Conservation (phyloP, 2,113 vertebrate genomes). For the Pogonocichla stellata region DNA sequence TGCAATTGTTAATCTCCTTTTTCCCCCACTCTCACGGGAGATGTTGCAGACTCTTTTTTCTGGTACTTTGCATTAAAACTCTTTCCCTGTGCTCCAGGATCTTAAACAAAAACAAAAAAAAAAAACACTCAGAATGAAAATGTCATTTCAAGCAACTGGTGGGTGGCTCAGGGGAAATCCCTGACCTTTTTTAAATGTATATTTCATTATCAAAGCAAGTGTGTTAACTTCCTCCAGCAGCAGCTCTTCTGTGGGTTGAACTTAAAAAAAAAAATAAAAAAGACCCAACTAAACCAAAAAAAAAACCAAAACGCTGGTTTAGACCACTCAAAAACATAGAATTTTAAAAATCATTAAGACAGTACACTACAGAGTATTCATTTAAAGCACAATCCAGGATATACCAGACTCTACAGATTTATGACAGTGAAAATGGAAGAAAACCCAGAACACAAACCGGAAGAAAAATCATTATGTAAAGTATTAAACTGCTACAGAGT, state of each 20-base stretch:
- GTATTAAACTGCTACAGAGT: neutral
- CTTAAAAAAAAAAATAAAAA: neutral
- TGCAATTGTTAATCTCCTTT: slow-evolving; percentile 25
- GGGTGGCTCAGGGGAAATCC: slow-evolving; percentile 73
- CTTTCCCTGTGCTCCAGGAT: slow-evolving; percentile 56
- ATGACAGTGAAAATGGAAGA: neutral
- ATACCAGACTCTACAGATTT: neutral
- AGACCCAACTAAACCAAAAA: neutral
- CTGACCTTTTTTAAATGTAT: slow-evolving; percentile 60
- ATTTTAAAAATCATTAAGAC: neutral
- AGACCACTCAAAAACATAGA: neutral
- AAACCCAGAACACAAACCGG: neutral
- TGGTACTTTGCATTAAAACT: slow-evolving; percentile 55
- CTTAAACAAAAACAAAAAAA: slow-evolving; percentile 68
- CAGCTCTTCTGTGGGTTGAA: slow-evolving; percentile 17
- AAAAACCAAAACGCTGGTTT: neutral
- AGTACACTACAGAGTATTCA: neutral
- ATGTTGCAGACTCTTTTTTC: slow-evolving; percentile 32
- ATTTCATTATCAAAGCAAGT: slow-evolving; percentile 66
- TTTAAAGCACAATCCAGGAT: neutral
- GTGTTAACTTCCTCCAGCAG: slow-evolving; percentile 37
- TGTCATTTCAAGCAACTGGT: slow-evolving; percentile 66
- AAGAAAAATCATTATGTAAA: neutral
- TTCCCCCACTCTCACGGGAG: neutral
- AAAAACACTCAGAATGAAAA: slow-evolving; percentile 69